phyloP scores from a whole-genome alignment of 2,888 invertebrate genomes.

The Lordiphosa fenestrarum region DNA sequence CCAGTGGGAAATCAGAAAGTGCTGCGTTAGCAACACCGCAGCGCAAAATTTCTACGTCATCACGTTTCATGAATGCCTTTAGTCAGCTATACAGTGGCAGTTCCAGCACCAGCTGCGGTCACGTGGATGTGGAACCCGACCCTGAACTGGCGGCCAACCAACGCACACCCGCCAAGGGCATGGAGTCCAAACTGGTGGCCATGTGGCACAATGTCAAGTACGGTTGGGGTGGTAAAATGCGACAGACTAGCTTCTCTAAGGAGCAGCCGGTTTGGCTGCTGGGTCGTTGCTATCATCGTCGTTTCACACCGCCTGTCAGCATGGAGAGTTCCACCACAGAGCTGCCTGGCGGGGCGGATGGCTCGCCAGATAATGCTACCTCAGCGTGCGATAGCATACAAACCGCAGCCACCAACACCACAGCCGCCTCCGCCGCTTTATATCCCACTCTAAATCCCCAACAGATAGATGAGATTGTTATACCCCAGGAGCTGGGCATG shows the following conservation, averaged over 20 bases:
- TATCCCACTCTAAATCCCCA: constrained; percentile 71
- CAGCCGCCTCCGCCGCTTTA: constrained; percentile 23
- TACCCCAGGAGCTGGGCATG: constrained; percentile 81
- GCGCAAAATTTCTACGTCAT: constrained; percentile 80
- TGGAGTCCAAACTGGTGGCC: constrained; percentile 90
- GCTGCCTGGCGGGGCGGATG: constrained; percentile 47
- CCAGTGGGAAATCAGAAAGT: constrained; percentile 47
- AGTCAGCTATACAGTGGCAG: constrained; percentile 76
- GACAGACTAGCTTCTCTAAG: constrained; percentile 87
- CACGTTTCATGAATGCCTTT: constrained; percentile 79
- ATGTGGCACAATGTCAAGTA: constrained; percentile 97
- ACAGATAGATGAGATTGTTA: constrained; percentile 76
- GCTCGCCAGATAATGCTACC: constrained; percentile 57
- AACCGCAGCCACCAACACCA: constrained; percentile 29
- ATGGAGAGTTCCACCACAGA: constrained; percentile 80
- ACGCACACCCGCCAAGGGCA: constrained; percentile 82
- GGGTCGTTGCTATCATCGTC: constrained; percentile 90
- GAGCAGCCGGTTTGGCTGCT: constrained; percentile 94
- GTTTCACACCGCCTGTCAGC: constrained; percentile 83
- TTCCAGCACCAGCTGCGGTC: constrained; percentile 32
- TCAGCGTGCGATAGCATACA: constrained; percentile 70
- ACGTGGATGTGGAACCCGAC: constrained; percentile 52
- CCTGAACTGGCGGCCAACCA: constrained; percentile 66
- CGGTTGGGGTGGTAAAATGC: constrained; percentile 91
- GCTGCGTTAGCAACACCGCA: constrained; percentile 73